Conservation (phyloP, 2,113 vertebrate genomes). For the Neodontobutis hainanensis region DNA sequence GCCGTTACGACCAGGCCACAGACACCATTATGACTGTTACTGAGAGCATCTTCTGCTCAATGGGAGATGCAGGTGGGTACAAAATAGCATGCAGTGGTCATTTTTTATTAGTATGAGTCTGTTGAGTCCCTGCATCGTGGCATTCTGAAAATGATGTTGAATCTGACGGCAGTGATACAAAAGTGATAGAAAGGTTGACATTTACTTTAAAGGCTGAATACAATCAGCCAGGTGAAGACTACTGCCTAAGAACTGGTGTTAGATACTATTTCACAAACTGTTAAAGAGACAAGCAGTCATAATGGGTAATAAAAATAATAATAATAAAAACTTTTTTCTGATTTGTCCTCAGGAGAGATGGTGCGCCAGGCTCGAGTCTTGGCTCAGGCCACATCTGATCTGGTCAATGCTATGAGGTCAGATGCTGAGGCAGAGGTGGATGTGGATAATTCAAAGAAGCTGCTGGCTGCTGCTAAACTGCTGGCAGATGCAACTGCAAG, state of each 20-base stretch:
- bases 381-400: conserved; percentile 95
- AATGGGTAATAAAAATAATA: too few relatives aligned
- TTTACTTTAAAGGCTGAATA: conserved; percentile 28
- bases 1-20: conserved; percentile 97
- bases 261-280: conserved; percentile 26
- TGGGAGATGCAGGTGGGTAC: conserved; percentile 95
- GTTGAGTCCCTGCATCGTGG: neutral
- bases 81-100: neutral
- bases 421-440: conserved; percentile 96
- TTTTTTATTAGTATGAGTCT: neutral
- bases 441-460: conserved; percentile 97
- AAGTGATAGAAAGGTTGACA: neutral
- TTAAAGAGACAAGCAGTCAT: neutral
- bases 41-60: conserved; percentile 97
- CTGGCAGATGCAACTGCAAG: conserved; percentile 95
- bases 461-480: conserved; percentile 94
- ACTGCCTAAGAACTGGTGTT: conserved; percentile 17
- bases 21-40: conserved; percentile 99
- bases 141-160: conserved; percentile 48
- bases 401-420: conserved; percentile 96
- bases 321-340: neutral
- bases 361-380: conserved; percentile 94
- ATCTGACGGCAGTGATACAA: conserved; percentile 43
- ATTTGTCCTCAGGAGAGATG: conserved; percentile 88
- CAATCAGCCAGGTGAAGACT: conserved; percentile 8